Base-by-base conservation (phyloP, 1,140 invertebrate genomes). In the Zaprionus tsacasi region DNA sequence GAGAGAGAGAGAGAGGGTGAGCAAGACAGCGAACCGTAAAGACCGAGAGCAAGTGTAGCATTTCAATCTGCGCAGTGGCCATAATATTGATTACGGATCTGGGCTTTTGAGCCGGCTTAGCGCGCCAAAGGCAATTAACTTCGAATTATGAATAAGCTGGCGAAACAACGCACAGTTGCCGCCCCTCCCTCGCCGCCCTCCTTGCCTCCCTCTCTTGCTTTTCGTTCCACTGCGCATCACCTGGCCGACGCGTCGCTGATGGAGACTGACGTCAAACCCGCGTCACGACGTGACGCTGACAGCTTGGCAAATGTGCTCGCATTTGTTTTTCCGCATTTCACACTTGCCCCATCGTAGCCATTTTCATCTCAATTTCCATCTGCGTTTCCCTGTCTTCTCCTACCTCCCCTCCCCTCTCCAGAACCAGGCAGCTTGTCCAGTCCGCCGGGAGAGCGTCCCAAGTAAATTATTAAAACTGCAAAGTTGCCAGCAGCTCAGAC, bases 11-110 rank as follows among this genome's bases (percentile, higher is more conserved):
- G 5, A 6, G 2, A 54, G 58, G 3, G n/a, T 21, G 35, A 13
- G 56, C 30, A 25, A 43, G 15, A 54, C 25, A 61, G 43, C 33
- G 15, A 54, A 30, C 1, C 30, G 6, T 30, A 5, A 17, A 12
- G 21, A 25, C 1, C 6, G 5, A 11, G 25, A 45, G 55, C 57
- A 56, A 70, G 59, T 74, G 70, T 48, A 65, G 66, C 59, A 70
- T 58, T 70, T 63, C 33, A 75, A 64, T 75, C 63, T 70, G 59
- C 66, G 72, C 72, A 70, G 52, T 70, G 72, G 43, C 55, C 58
- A 77, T 70, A 80, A 70, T 85, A 83, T 81, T 73, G 77, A 85
- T 85, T 68, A 57, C 73, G 70, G 73, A 73, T 83, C 55, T 63
- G 59, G 64, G 68, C 72, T 58, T 70, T 70, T 64, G 67, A 65